Evolutionary conservation across 2,797 vertebrate species (phyloP).

Genomic region (Vipera latastei): DNA sequence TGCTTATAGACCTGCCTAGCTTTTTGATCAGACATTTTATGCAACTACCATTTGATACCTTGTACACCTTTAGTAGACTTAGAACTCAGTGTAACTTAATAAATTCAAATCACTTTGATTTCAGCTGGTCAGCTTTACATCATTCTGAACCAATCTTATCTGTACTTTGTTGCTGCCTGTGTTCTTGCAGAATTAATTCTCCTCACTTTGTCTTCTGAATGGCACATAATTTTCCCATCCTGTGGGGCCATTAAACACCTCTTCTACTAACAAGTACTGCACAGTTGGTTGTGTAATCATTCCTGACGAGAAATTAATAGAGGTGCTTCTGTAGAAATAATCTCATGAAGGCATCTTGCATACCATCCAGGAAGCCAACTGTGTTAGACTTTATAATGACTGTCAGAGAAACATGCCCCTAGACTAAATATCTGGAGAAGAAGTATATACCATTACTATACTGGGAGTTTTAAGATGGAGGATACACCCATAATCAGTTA

Average conservation of each 20-base stretch:
- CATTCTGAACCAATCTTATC: background rate
- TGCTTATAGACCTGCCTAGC: background rate
- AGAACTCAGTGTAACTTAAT: background rate
- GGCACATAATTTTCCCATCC: background rate
- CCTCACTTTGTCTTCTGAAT: background rate
- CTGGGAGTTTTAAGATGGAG: slow-evolving; percentile 16
- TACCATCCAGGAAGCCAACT: slow-evolving; percentile 25
- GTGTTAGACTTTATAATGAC: slow-evolving; percentile 20
- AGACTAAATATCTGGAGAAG: slow-evolving; percentile 27
- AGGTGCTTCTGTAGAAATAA: background rate
- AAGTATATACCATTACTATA: slow-evolving; percentile 13
- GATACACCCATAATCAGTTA: slow-evolving; percentile 1
- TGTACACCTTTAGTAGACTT: background rate
- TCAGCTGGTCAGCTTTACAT: background rate
- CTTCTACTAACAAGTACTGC: background rate
- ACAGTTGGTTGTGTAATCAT: background rate
- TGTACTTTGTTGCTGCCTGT: background rate
- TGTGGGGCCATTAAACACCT: background rate
- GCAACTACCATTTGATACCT: background rate
- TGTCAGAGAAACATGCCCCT: background rate
- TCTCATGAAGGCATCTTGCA: background rate
- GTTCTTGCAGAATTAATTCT: background rate
- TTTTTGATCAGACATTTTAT: background rate
- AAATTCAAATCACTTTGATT: background rate
- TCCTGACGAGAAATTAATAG: background rate